phyloP scores from a whole-genome alignment of 2,888 invertebrate genomes.

The Mycalesis mineus region DNA sequence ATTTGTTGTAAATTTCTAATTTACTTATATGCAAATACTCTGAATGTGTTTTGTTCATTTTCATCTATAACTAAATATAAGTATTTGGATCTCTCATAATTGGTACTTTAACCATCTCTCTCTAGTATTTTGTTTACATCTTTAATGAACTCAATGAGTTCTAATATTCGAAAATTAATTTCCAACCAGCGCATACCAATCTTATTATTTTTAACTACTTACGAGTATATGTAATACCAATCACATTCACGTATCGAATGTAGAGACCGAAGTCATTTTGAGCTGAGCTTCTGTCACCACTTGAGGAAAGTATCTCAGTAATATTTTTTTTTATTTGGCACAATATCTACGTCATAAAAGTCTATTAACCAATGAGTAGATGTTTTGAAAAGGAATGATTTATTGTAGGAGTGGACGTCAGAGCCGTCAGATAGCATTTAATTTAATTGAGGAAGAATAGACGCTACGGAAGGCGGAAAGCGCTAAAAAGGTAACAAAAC shows the following conservation, averaged over 20 bases:
- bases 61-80: too few relatives aligned
- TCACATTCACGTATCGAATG: too few relatives aligned
- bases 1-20: too few relatives aligned
- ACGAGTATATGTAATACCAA: too few relatives aligned
- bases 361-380: background rate
- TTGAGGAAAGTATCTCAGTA: too few relatives aligned
- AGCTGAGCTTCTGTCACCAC: too few relatives aligned
- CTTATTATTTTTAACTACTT: background rate
- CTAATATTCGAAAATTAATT: background rate
- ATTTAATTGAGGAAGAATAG: constrained; percentile 11
- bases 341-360: too few relatives aligned
- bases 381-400: background rate
- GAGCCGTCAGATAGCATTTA: background rate
- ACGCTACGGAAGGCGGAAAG: constrained; percentile 20
- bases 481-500: constrained; percentile 34
- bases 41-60: too few relatives aligned
- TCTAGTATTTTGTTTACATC: background rate
- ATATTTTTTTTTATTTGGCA: too few relatives aligned
- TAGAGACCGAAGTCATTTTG: too few relatives aligned
- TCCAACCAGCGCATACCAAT: background rate
- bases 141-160: background rate
- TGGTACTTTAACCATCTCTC: background rate
- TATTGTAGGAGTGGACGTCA: background rate
- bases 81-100: background rate
- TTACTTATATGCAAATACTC: too few relatives aligned